Evolutionary conservation across 2,888 invertebrate species (phyloP).

Genomic region (Adela reaumurella): DNA sequence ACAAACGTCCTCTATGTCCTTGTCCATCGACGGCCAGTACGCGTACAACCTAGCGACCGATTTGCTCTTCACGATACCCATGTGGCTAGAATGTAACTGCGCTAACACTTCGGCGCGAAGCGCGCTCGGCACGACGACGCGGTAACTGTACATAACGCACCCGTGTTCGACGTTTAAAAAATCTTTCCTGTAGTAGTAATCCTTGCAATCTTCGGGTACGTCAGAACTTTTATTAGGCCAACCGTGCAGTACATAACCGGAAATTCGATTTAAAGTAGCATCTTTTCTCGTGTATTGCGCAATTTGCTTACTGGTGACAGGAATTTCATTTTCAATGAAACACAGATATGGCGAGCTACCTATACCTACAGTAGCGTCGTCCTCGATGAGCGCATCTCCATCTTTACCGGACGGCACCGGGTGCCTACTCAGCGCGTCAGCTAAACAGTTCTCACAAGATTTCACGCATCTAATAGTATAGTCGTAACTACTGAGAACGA

Average conservation of each 20-base stretch:
- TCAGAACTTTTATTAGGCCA: slow-evolving; percentile 1
- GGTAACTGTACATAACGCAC: slow-evolving; percentile 6
- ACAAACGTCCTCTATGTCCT: too few species aligned
- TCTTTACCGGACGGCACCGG: background rate
- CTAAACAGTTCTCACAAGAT: background rate
- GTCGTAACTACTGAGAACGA: too few species aligned
- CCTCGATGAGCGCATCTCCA: background rate
- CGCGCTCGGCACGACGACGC: slow-evolving; percentile 5
- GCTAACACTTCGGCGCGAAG: slow-evolving; percentile 2
- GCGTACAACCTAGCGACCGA: too few species aligned
- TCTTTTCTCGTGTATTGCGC: background rate
- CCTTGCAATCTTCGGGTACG: slow-evolving; percentile 3
- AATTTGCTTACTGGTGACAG: background rate
- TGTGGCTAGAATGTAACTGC: slow-evolving; percentile 11
- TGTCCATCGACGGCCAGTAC: too few species aligned
- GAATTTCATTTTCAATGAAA: background rate
- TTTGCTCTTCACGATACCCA: slow-evolving; percentile 14
- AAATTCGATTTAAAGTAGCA: background rate
- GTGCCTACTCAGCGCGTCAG: slow-evolving; percentile 1
- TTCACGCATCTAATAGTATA: too few species aligned
- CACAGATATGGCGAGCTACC: too few species aligned
- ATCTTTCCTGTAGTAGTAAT: slow-evolving; percentile 5
- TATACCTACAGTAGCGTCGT: background rate
- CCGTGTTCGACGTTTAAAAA: slow-evolving; percentile 4
- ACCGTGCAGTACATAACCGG: slow-evolving; percentile 1